Evolutionary conservation across 2,797 vertebrate species (phyloP).

Genomic region (Carapus acus): DNA sequence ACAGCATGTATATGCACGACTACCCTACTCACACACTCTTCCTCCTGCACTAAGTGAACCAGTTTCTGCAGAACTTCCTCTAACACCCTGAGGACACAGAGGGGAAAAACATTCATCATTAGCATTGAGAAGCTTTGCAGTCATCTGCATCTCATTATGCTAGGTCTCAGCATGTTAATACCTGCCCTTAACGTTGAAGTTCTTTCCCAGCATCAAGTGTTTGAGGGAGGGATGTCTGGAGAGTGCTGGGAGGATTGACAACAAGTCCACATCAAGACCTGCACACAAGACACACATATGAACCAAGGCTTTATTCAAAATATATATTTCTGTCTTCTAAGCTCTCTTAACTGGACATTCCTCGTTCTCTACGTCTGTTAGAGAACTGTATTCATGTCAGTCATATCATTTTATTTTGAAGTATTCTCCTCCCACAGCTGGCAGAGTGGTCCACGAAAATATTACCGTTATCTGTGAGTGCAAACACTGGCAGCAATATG

Average conservation of each 20-base stretch:
- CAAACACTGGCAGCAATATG: too few relatives aligned
- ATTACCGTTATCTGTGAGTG: too few relatives aligned
- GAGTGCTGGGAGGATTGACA: constrained; percentile 79
- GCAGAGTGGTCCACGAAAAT: too few relatives aligned
- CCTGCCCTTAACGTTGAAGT: constrained; percentile 92
- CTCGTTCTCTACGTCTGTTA: too few relatives aligned
- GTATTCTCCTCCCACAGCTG: too few relatives aligned
- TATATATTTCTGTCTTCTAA: too few relatives aligned
- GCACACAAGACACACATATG: constrained; percentile 15
- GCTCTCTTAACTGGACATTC: too few relatives aligned
- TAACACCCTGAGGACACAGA: constrained; percentile 73
- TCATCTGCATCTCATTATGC: constrained; percentile 32
- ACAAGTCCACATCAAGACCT: constrained; percentile 84
- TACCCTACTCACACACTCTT: constrained; percentile 87
- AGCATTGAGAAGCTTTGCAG: constrained; percentile 18
- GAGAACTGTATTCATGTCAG: too few relatives aligned
- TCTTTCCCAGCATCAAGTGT: constrained; percentile 87
- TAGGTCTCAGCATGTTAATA: constrained; percentile 39
- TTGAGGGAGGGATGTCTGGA: constrained; percentile 85
- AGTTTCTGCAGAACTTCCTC: constrained; percentile 88
- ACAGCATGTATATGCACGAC: constrained; percentile 56
- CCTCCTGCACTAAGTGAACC: constrained; percentile 87
- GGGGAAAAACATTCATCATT: constrained; percentile 47
- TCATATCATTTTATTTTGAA: too few relatives aligned
- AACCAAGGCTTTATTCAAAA: too few relatives aligned